phyloP scores from a whole-genome alignment of 2,888 invertebrate species.

The Liposcelis brunnea region DNA sequence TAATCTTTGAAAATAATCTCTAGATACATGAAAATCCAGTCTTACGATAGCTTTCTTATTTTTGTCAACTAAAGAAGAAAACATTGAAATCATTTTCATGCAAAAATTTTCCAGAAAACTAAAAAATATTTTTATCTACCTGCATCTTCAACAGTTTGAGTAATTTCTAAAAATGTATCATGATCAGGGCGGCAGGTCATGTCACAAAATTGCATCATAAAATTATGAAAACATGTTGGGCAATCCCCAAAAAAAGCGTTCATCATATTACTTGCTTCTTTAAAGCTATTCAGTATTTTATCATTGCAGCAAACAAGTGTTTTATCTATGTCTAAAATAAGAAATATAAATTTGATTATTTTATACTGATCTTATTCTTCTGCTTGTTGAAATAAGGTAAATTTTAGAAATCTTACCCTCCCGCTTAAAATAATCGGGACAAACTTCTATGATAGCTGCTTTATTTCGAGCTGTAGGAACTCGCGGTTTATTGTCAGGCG shows the following conservation, averaged over 20 bases:
- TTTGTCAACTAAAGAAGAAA: slow-evolving; percentile 20
- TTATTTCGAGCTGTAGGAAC: too few relatives aligned
- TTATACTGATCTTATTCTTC: too few relatives aligned
- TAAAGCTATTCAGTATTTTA: too few relatives aligned
- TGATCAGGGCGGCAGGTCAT: slow-evolving; percentile 69
- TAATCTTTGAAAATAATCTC: slow-evolving; percentile 49
- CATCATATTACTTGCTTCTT: too few relatives aligned
- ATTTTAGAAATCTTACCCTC: too few relatives aligned
- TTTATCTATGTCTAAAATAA: too few relatives aligned
- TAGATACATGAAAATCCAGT: slow-evolving; percentile 51
- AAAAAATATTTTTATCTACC: slow-evolving; percentile 17
- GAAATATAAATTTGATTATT: too few relatives aligned
- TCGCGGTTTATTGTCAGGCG: too few relatives aligned
- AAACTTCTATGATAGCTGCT: too few relatives aligned
- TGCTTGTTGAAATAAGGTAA: too few relatives aligned
- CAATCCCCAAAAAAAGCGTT: slow-evolving; percentile 47
- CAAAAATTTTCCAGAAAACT: slow-evolving; percentile 3
- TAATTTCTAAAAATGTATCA: slow-evolving; percentile 49
- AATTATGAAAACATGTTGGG: slow-evolving; percentile 75
- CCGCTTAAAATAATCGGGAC: too few relatives aligned
- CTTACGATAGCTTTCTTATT: slow-evolving; percentile 35
- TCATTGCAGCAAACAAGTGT: too few relatives aligned
- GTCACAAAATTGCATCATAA: slow-evolving; percentile 64
- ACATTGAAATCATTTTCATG: neutral
- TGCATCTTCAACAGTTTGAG: slow-evolving; percentile 22